phyloP scores from a whole-genome alignment of 2,113 vertebrate genomes.

The Oxyruncus cristatus region DNA sequence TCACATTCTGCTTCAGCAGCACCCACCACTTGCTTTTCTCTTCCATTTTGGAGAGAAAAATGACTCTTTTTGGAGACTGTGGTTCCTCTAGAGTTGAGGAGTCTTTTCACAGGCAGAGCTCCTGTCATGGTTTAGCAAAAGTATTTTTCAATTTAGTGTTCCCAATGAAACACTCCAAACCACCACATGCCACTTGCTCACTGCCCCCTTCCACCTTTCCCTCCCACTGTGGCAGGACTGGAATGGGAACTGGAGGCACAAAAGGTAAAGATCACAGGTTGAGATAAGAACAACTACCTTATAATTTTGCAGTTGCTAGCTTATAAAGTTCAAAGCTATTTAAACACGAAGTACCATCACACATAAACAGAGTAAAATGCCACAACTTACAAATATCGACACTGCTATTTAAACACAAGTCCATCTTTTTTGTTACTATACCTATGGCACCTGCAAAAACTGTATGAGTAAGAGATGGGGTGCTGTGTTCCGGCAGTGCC shows the following conservation, averaged over 20 bases:
- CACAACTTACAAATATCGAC: not conserved
- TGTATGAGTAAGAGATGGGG: fast-evolving
- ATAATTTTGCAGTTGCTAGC: not conserved
- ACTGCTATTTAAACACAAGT: not conserved
- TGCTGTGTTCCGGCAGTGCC: not conserved
- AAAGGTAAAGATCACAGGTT: not conserved
- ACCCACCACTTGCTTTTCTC: not conserved
- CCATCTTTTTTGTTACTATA: not conserved
- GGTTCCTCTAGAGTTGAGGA: not conserved
- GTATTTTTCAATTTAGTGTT: not conserved
- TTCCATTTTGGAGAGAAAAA: too few species aligned
- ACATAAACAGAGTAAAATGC: not conserved
- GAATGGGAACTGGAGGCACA: not conserved
- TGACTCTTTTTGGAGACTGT: not conserved
- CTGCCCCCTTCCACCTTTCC: not conserved
- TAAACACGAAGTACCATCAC: not conserved
- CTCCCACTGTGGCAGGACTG: not conserved
- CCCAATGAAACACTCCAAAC: not conserved
- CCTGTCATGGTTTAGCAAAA: not conserved
- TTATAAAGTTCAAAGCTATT: not conserved
- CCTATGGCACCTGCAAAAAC: not conserved
- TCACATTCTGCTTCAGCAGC: not conserved
- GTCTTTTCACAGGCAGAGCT: not conserved
- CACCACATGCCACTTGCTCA: not conserved
- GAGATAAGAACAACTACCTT: not conserved